Conservation (phyloP, 2,888 invertebrate genomes). For the Bombylius discolor region DNA sequence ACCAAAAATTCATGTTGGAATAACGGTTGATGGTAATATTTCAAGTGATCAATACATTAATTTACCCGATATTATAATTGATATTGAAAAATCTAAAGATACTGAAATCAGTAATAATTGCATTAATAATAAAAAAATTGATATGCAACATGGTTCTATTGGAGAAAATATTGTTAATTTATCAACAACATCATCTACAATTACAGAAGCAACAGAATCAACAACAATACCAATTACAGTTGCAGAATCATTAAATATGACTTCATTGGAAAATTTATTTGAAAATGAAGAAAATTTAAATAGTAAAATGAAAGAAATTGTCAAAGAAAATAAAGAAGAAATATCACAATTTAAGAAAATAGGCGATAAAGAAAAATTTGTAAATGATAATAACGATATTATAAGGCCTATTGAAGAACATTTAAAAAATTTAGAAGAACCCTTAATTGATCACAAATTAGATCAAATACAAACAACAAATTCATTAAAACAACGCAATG, state of each 20-base stretch:
- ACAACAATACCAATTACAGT: background rate
- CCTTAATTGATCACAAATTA: no score
- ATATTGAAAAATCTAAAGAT: constrained; percentile 30
- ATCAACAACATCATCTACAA: background rate
- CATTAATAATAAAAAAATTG: background rate
- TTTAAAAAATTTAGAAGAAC: no score
- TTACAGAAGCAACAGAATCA: background rate
- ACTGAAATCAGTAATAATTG: background rate
- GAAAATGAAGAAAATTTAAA: background rate
- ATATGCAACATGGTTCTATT: background rate
- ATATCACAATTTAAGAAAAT: background rate
- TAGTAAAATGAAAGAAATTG: background rate
- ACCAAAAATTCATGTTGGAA: constrained; percentile 22
- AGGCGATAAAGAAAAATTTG: background rate
- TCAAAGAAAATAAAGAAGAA: no score
- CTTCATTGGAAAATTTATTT: background rate
- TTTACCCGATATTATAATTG: constrained; percentile 35
- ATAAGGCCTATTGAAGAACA: no score
- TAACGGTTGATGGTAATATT: constrained; percentile 20
- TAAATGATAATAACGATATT: no score
- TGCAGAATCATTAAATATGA: background rate
- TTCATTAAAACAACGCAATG: no score
- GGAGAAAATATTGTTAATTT: background rate
- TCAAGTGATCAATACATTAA: constrained; percentile 26
- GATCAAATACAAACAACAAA: no score